Percentiles rank a stretch among this genome's conserved stretches.
Conservation (phyloP, 64 coral and sea anemone genomes). For the Actinia tenebrosa region DNA sequence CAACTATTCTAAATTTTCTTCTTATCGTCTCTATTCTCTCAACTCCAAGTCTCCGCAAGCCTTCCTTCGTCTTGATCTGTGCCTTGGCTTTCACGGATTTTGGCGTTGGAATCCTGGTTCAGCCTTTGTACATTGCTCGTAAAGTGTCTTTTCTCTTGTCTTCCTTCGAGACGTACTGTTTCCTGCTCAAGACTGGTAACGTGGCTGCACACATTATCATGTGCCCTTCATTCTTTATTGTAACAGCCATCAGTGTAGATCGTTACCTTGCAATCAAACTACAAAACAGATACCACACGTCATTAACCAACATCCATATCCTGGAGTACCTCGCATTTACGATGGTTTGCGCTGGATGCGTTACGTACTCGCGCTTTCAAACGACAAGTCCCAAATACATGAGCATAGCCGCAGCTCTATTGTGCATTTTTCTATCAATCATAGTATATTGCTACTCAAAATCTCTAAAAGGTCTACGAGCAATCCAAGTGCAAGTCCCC, state of each 20-base stretch:
- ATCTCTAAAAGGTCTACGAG: background rate
- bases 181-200: background rate
- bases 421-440: slow-evolving; percentile 1
- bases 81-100: too few species aligned
- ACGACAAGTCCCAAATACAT: slow-evolving; percentile 15
- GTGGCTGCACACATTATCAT: slow-evolving; percentile 17
- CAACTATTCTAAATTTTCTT: slow-evolving; percentile 9
- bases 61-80: slow-evolving; percentile 15
- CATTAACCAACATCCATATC: background rate
- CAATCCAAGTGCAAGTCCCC: background rate
- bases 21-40: slow-evolving; percentile 13
- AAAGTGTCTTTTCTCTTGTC: background rate
- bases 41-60: slow-evolving; percentile 23
- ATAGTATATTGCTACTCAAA: slow-evolving; percentile 9
- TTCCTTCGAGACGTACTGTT: background rate
- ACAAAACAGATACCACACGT: background rate
- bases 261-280: slow-evolving; percentile 29
- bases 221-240: slow-evolving; percentile 29
- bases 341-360: background rate
- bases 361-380: background rate
- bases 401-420: background rate
- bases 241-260: slow-evolving; percentile 49
- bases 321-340: background rate
- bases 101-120: slow-evolving; percentile 9
- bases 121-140: slow-evolving; percentile 41